Base-by-base conservation (phyloP, 37 sponge, comb jelly and placozoan species). In the Cliona cf. orientalis region DNA sequence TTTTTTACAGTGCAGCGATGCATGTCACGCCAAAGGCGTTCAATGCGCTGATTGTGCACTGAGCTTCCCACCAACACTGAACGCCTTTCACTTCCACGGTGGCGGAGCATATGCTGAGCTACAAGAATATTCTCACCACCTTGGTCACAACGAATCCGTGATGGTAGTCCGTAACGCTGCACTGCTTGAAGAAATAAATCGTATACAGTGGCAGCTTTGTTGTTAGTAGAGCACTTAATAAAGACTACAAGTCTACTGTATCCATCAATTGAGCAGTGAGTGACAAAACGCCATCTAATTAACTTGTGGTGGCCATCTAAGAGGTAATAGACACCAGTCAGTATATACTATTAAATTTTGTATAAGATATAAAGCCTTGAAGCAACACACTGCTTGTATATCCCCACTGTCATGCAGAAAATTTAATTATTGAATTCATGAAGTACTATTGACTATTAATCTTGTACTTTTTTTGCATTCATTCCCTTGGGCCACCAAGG, bases 241-340 rank as follows among this genome's bases (percentile, higher is more conserved):
- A 72, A 90, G 4, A 85, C 86, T 33, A 79, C 56, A 32, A 90
- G 41, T 31, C 91, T 62, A 33, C 60, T 74, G 59, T 66, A 90
- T 2, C 91, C 91, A 76, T 90, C 91, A 17, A 85, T 46, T 4
- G 56, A 86, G 26, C 76, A 65, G 66, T 90, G 91, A 23, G 84
- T 85, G 28, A 90, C 91, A 39, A 90, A 12, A 29, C 86, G 19
- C 91, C 91, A 90, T 36, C 91, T 72, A 19, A 90, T 69, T n/a
- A 90, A 46, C 41, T 86, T 79, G 59, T 87, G 87, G 38, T 87
- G 87, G 33, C 87, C 87, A 73, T 87, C 87, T 87, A 35, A 21
- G 42, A 26, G 29, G 21, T 5, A 72, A 42, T 37, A 7, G 46
- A 34, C 17, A 36, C 25, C 5, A 26, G 5, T 23, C 2, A 7